Evolutionary conservation across 2,797 vertebrate species (phyloP), one percentile per base, ranked within the genome.

Genomic region (Euphonia xanthogaster): DNA sequence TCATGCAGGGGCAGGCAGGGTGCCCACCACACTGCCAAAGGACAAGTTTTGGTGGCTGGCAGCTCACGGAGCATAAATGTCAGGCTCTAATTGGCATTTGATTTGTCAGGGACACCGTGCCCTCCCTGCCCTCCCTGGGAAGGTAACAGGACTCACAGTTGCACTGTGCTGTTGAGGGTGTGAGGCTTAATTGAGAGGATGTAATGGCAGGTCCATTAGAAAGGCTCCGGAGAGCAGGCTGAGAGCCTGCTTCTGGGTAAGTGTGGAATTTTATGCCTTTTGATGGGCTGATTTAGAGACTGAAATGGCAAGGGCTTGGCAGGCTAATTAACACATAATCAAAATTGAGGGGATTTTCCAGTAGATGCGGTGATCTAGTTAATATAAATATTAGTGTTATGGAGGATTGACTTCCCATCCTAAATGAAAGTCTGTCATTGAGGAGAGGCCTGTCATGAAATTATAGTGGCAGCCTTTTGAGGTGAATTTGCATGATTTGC

Each of bases 301-400:
- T 88, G 91, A 96, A 90, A 80, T 93, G 93, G 88, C 82, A 73
- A 86, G 92, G 81, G 93, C 80, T 95, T 91, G 92, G 71, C 89
- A 96, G 91, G 55, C 89, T 95, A 93, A 95, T 95, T 97, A 94
- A 95, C 94, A 97, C 91, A 91, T 97, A 96, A 97, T 97, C 91
- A 90, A 93, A 96, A 94, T 88, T 97, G 95, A 93, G 65, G 89
- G 94, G 83, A 90, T 94, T 93, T 94, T 88, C 79, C 67, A 94
- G 83, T 85, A 95, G 93, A 92, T 18, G 19, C 50, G 79, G 77
- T 80, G 84, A 93, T 95, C 92, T 93, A 68, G 33, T 93, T 93
- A 93, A 55, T 91, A 72, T 66, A 93, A 96, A 92, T 83, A 76
- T 60, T 86, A 87, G 84, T 74, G 90, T 88, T 94, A 91, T 14